Evolutionary conservation across 2,888 invertebrate genomes (phyloP).

Genomic region (Meandrusa payeni): DNA sequence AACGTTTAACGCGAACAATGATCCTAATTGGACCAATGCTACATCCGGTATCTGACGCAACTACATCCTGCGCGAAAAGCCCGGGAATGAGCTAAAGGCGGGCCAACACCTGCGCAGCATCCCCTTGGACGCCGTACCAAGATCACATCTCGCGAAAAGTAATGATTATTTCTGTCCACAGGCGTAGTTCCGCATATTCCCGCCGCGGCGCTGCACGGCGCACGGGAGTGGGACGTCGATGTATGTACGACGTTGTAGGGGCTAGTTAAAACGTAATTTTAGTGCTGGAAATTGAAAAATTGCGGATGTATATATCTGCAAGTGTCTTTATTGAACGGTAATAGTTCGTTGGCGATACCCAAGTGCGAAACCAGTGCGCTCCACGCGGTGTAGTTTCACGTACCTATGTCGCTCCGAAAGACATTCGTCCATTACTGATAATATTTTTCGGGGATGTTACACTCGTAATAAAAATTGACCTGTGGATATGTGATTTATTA

Average conservation of each 20-base stretch:
- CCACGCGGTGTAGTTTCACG: slow-evolving; percentile 16
- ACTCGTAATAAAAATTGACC: slow-evolving; percentile 4
- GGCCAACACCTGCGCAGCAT: slow-evolving; percentile 69
- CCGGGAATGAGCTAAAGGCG: slow-evolving; percentile 66
- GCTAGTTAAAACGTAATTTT: slow-evolving; percentile 66
- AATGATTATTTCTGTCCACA: slow-evolving; percentile 80
- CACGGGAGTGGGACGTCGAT: slow-evolving; percentile 53
- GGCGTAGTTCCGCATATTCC: slow-evolving; percentile 70
- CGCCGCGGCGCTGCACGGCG: slow-evolving; percentile 60
- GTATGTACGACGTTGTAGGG: slow-evolving; percentile 60
- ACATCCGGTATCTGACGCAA: slow-evolving; percentile 59
- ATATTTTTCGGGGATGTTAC: slow-evolving; percentile 20
- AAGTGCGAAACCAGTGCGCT: slow-evolving; percentile 21
- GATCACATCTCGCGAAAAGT: slow-evolving; percentile 80
- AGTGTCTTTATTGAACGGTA: slow-evolving; percentile 30
- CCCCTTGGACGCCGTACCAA: slow-evolving; percentile 60
- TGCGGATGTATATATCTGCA: slow-evolving; percentile 38
- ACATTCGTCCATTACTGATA: slow-evolving; percentile 19
- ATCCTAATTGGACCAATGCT: slow-evolving; percentile 63
- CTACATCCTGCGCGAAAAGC: slow-evolving; percentile 73
- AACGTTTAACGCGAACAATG: slow-evolving; percentile 45
- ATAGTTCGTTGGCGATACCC: slow-evolving; percentile 24
- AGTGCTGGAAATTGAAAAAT: slow-evolving; percentile 60
- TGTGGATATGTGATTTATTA: slow-evolving; percentile 17
- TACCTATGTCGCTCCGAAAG: slow-evolving; percentile 1